Base-by-base conservation (phyloP, 1,140 invertebrate species). In the Drosophila nikananu region DNA sequence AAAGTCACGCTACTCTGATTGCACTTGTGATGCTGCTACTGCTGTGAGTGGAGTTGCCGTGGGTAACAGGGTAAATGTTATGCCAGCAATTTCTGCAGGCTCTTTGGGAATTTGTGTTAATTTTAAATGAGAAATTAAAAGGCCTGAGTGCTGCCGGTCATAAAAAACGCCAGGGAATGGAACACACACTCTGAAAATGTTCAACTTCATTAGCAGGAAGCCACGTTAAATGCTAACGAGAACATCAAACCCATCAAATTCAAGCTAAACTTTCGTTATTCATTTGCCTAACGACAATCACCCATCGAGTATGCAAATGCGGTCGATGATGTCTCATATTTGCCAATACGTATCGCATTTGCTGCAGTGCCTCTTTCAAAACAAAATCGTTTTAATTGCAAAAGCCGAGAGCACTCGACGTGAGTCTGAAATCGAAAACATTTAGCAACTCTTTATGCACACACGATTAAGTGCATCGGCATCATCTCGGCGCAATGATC, bases 1-100 rank as follows among this genome's bases (percentile, higher is more conserved):
- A 77, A 71, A 90, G 86, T 90, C 86, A 90, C 86, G 86, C 86
- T 80, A 74, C 67, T 84, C 67, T 90, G 86, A 84, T 80, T 77
- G 61, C 75, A 82, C 74, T 81, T 65, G 51, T 60, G 59, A 60
- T 62, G 72, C 54, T 80, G 57, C 46, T 68, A 39, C 32, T 62
- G 63, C 37, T 54, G 46, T n/a, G 46, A 30, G 23, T 19, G 46
- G 5, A 44, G 44, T 64, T 60, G 58, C 44, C 54, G 63, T 70
- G 63, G 64, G 41, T 68, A 71, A 51, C 52, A 72, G 70, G 70
- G 27, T 59, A 71, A 73, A 72, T 72, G 70, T 73, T 73, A 73
- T 60, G 44, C 25, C 21, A 51, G 44, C 21, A 15, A 73, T 73
- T 41, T 55, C 25, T 42, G 35, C 19, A 51, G 19, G 23, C 44